Conservation (phyloP, 1,140 invertebrate genomes). For the Ooceraea biroi region DNA sequence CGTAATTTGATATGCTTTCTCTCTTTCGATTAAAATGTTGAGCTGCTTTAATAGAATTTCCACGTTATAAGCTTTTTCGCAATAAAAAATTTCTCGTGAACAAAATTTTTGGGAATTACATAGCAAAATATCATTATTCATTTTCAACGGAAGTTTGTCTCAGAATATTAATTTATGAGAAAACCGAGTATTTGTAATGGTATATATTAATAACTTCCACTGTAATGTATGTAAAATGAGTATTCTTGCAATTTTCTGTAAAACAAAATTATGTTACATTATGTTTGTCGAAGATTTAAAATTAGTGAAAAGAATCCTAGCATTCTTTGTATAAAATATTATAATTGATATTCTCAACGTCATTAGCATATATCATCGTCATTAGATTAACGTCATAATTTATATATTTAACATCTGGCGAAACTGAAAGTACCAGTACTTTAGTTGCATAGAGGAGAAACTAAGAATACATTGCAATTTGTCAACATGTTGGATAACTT, state of each 20-base stretch:
- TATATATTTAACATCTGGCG: neutral
- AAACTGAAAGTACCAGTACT: conserved; percentile 23
- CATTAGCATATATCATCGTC: neutral
- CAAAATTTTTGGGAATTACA: neutral
- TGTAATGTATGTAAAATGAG: neutral
- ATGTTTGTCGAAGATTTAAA: neutral
- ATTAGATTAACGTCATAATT: conserved; percentile 31
- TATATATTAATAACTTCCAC: neutral
- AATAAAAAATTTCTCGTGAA: neutral
- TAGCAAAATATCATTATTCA: neutral
- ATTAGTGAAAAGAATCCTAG: too few relatives aligned
- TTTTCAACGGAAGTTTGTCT: neutral
- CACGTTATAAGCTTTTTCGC: neutral
- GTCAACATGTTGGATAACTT: neutral
- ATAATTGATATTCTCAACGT: neutral
- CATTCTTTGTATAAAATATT: too few relatives aligned
- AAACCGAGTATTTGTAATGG: neutral
- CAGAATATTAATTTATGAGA: neutral
- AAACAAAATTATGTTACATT: neutral
- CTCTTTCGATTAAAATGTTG: neutral
- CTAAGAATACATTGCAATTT: conserved; percentile 30
- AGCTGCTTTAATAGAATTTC: neutral
- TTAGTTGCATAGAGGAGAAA: conserved; percentile 31
- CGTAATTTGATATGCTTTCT: neutral
- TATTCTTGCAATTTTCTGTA: neutral